Conservation (phyloP, 2,113 vertebrate species). For the Echinops telfairi region DNA sequence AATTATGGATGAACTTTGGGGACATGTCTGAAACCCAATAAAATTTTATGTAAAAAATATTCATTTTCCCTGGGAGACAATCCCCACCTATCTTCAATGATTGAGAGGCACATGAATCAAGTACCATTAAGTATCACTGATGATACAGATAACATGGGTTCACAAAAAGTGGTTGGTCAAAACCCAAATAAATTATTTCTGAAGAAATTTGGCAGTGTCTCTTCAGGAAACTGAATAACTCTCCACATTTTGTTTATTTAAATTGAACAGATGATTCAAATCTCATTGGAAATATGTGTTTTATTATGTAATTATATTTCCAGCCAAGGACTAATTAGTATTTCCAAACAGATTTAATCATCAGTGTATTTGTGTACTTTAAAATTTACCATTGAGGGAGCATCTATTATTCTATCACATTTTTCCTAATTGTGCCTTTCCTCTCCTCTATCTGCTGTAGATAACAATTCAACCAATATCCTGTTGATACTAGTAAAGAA, state of each 20-base stretch:
- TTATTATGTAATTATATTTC: constrained; percentile 24
- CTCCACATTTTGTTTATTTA: background rate
- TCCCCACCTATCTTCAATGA: background rate
- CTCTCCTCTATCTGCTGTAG: background rate
- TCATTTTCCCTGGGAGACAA: background rate
- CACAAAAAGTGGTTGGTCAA: background rate
- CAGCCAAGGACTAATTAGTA: constrained; percentile 8
- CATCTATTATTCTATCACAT: background rate
- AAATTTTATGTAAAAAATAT: constrained; percentile 11
- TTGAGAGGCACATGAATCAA: background rate
- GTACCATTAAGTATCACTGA: background rate
- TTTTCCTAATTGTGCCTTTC: background rate
- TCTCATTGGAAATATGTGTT: constrained; percentile 30
- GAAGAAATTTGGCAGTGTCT: constrained; percentile 30
- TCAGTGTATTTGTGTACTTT: constrained; percentile 4
- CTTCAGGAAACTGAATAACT: background rate
- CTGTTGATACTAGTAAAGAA: background rate
- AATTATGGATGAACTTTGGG: constrained; percentile 4
- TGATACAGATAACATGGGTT: background rate
- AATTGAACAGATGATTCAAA: background rate
- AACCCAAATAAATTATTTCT: constrained; percentile 20
- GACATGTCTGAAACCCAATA: background rate
- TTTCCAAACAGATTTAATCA: constrained; percentile 45
- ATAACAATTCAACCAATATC: background rate
- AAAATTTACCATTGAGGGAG: background rate